Evolutionary conservation across 2,888 invertebrate genomes (phyloP).

Genomic region (Rotaria socialis): DNA sequence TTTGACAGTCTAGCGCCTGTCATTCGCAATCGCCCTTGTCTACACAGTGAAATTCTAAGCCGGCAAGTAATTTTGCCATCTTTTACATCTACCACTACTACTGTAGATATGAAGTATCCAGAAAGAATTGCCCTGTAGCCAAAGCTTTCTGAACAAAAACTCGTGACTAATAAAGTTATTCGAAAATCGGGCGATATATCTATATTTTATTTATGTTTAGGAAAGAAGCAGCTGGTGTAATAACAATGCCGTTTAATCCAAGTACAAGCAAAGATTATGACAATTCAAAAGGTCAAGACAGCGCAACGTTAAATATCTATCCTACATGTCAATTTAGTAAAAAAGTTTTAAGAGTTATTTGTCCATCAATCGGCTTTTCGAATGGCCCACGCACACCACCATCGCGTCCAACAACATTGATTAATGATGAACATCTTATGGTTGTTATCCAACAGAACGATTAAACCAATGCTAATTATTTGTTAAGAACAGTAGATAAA

Average conservation of each 20-base stretch:
- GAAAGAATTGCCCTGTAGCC: no score
- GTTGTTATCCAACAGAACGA: background rate
- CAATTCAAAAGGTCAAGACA: background rate
- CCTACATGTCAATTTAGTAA: slow-evolving; percentile 18
- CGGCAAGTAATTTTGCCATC: no score
- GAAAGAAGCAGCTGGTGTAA: background rate
- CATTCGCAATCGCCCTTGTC: no score
- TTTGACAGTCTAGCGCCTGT: no score
- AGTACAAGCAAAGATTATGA: background rate
- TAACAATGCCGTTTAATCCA: background rate
- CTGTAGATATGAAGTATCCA: no score
- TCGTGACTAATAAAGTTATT: no score
- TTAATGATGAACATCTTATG: slow-evolving; percentile 4
- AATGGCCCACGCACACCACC: slow-evolving; percentile 17
- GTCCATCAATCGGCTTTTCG: slow-evolving; percentile 6
- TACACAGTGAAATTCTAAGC: no score
- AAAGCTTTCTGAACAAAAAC: no score
- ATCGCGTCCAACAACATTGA: background rate
- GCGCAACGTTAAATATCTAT: background rate
- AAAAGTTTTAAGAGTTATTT: background rate
- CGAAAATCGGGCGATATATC: no score
- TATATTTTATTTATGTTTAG: background rate
- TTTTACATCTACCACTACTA: no score
- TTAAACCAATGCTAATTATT: background rate
- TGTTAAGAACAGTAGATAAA: background rate